Evolutionary conservation across 2,113 vertebrate species (phyloP).

Genomic region (Mustela nigripes): DNA sequence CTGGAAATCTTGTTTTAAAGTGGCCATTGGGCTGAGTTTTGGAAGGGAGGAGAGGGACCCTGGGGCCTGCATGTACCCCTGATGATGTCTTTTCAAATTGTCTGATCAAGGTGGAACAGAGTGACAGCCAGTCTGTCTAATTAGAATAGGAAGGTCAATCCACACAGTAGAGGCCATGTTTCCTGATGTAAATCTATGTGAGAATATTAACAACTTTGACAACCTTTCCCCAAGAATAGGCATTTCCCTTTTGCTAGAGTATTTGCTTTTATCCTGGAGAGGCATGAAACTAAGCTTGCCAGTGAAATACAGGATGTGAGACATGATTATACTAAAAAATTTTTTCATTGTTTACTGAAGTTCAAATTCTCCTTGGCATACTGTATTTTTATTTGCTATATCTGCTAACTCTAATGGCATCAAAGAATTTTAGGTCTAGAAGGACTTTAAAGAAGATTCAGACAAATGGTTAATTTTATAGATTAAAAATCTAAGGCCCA

Average conservation of each 20-base stretch:
- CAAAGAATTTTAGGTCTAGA: slow-evolving; percentile 24
- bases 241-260: slow-evolving; percentile 4
- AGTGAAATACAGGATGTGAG: background rate
- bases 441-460: slow-evolving; percentile 52
- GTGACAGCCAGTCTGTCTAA: background rate
- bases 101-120: background rate
- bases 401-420: background rate
- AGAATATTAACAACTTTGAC: slow-evolving; percentile 12
- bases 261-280: slow-evolving; percentile 26
- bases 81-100: background rate
- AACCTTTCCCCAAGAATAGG: background rate
- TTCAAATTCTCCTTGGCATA: background rate
- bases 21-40: background rate
- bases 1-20: background rate
- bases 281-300: background rate
- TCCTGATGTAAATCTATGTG: background rate
- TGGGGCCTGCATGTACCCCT: background rate
- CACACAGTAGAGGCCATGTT: background rate
- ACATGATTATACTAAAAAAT: background rate
- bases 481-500: slow-evolving; percentile 16
- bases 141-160: background rate
- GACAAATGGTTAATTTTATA: slow-evolving; percentile 42
- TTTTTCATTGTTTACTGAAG: background rate
- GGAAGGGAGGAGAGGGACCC: background rate
- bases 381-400: slow-evolving; percentile 51